Percentiles rank a stretch among this genome's conserved stretches.
Evolutionary conservation across 2,113 vertebrate species (phyloP).

Genomic region (Phaethornis superciliosus): DNA sequence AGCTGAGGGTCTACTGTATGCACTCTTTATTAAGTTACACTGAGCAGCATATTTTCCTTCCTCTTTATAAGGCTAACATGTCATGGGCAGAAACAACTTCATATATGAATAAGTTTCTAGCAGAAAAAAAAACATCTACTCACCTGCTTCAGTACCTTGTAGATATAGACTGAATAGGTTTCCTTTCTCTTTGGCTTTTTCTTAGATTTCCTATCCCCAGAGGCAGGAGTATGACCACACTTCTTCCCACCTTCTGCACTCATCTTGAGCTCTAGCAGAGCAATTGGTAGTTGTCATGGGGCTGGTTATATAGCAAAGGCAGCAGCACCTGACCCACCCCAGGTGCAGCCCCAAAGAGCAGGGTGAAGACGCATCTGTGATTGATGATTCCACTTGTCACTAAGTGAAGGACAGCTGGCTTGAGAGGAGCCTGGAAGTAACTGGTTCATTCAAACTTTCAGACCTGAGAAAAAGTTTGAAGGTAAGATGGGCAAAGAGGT

Average conservation of each 20-base stretch:
- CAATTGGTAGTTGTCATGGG: fast-evolving
- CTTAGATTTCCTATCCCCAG: not conserved
- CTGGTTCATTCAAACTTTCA: not conserved
- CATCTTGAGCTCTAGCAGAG: not conserved
- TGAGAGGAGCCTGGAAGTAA: not conserved
- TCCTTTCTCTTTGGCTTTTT: slow-evolving; percentile 16
- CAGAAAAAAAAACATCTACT: not conserved
- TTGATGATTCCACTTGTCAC: not conserved
- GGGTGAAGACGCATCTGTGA: not conserved
- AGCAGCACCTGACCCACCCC: not conserved
- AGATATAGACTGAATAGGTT: slow-evolving; percentile 42
- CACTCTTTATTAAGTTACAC: not conserved
- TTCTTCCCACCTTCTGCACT: not conserved
- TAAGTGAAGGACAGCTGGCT: not conserved
- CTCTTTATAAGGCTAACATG: fast-evolving
- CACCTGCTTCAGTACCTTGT: slow-evolving; percentile 67
- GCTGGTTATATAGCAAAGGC: not conserved
- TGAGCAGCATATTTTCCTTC: not conserved
- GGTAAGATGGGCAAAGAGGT: not conserved
- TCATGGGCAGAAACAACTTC: not conserved
- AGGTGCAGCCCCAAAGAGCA: not conserved
- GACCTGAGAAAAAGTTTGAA: not conserved
- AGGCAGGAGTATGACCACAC: fast-evolving
- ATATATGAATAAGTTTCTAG: fast-evolving
- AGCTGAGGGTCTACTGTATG: fast-evolving